phyloP scores from a whole-genome alignment of 2,888 invertebrate species.

The Ectemnius cavifrons region DNA sequence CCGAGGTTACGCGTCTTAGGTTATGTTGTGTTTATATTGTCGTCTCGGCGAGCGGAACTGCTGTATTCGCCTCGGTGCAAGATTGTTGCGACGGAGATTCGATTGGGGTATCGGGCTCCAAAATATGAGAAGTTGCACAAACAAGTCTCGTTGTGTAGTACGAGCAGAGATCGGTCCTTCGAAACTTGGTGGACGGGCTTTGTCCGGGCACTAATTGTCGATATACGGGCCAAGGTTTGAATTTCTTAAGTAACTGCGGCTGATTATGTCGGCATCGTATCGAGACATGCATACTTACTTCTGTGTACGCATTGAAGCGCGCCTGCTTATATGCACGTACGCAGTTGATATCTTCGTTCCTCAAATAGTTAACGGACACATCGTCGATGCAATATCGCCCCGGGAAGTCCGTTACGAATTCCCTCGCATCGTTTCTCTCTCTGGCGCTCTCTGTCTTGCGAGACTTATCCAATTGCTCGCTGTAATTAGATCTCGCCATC shows the following conservation, averaged over 20 bases:
- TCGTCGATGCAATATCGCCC: too few relatives aligned
- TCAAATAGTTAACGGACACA: too few relatives aligned
- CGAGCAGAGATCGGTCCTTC: conserved; percentile 3
- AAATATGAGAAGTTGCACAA: background rate
- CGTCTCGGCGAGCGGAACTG: conserved; percentile 18
- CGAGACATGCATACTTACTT: background rate
- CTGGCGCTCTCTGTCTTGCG: background rate
- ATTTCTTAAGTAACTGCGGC: conserved; percentile 38
- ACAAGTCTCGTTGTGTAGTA: too few relatives aligned
- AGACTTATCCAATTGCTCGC: conserved; percentile 7
- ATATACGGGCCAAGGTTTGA: conserved; percentile 57
- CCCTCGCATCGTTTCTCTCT: background rate
- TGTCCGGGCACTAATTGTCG: conserved; percentile 46
- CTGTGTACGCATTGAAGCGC: background rate
- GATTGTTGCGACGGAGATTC: too few relatives aligned
- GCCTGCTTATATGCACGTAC: background rate
- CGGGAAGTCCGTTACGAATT: too few relatives aligned
- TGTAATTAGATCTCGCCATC: background rate
- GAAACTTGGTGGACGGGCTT: conserved; percentile 31
- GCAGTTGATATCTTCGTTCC: background rate
- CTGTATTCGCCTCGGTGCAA: background rate
- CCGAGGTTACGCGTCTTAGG: conserved; percentile 39
- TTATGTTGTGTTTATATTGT: conserved; percentile 56
- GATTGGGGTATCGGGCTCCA: background rate
- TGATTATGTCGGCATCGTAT: background rate